Conservation (phyloP, 2,888 invertebrate genomes). For the Xestoiulus laeticollis region DNA sequence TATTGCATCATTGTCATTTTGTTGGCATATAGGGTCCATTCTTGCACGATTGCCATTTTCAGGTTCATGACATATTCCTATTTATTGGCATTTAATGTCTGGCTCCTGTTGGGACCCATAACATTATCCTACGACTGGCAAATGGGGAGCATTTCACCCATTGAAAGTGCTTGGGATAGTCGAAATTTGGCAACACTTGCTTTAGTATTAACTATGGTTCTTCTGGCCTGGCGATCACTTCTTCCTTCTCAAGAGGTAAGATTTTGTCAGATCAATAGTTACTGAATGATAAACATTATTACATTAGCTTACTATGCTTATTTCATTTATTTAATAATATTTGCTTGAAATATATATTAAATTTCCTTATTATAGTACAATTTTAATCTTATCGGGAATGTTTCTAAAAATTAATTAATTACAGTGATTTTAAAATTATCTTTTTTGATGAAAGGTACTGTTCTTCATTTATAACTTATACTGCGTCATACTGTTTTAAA, state of each 20-base stretch:
- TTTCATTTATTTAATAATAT: too few species aligned
- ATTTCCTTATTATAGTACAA: too few species aligned
- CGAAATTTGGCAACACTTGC: constrained; percentile 68
- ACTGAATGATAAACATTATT: too few species aligned
- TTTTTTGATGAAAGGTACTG: too few species aligned
- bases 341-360: too few species aligned
- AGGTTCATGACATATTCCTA: constrained; percentile 77
- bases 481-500: too few species aligned
- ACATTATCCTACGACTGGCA: constrained; percentile 89
- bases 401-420: too few species aligned
- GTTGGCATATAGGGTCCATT: not conserved
- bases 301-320: too few species aligned
- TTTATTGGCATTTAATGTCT: constrained; percentile 83
- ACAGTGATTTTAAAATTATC: too few species aligned
- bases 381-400: too few species aligned
- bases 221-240: constrained; percentile 47
- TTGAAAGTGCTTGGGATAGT: constrained; percentile 75
- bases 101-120: constrained; percentile 80
- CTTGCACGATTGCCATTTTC: not conserved
- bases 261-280: not conserved
- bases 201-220: constrained; percentile 48
- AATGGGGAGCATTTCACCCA: constrained; percentile 83
- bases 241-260: constrained; percentile 49
- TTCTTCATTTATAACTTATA: too few species aligned
- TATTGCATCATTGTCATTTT: not conserved